Evolutionary conservation across 2,797 vertebrate species (phyloP), one percentile per base, ranked within the genome.

Genomic region (Catamblyrhynchus diadema): DNA sequence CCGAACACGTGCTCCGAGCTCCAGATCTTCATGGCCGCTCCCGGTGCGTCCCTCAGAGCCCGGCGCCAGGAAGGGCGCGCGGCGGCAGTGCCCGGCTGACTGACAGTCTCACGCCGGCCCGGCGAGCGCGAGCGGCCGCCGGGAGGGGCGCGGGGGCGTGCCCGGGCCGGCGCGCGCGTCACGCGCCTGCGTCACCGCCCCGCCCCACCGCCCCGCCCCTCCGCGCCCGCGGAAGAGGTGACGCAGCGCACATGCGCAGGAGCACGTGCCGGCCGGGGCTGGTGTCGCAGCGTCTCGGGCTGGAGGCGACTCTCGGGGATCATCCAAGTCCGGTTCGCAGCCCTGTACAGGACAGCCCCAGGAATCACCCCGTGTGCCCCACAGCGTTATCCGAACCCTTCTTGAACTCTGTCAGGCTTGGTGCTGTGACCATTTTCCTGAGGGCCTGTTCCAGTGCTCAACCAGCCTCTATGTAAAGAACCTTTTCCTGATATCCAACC

Each of bases 1-100:
- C 98, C 93, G 86, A 98, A 98, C 73, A 98, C 97, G 72, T 98
- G 98, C 81, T 98, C 97, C 1, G 98, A 98, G 96, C 97, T 98
- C 98, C 98, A 98, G 95, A 98, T 97, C 97, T 95, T 98, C 98
- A 98, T 98, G 60, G 79, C 48, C 4, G 73, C 54, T 12, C 8
- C 13, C n/a, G 12, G 13, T 2, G 45, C 3, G 14, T 64, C 33
- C 35, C 48, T 62, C 23, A 35, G 54, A 16, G n/a, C 54, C 14
- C 54, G 10, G 6, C 23, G 15, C n/a, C 23, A 35, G 15, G 23
- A 2, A 35, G 10, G 7, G 50, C 67, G 30, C 67, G 54, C 41
- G 35, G 28, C 42, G 8, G 27, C 19, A 18, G 10, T 2, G 8
- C 45, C 8, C 48, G 9, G 1, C 8, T 19, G 35, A 39, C 56